Conservation (phyloP, 2,888 invertebrate species). For the Ectemnius cavifrons region DNA sequence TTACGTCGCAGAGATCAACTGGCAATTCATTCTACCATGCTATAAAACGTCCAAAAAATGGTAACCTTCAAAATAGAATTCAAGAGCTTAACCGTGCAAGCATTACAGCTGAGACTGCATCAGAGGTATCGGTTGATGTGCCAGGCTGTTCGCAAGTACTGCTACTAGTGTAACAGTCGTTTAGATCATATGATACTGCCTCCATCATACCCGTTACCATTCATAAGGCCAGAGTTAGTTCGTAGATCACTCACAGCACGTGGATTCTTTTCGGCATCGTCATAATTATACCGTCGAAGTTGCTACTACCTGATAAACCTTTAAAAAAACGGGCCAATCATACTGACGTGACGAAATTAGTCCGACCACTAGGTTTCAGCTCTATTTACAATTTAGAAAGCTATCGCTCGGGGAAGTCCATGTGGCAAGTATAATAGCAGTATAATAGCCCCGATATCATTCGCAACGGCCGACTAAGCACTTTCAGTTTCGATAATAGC, state of each 20-base stretch:
- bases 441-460: slow-evolving; percentile 11
- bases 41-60: no score
- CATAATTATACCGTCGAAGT: background rate
- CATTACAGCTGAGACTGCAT: background rate
- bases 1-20: slow-evolving; percentile 2
- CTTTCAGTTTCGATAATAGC: no score
- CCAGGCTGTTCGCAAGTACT: slow-evolving; percentile 10
- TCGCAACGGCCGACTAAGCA: slow-evolving; percentile 4
- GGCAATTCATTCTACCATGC: background rate
- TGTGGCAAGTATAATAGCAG: background rate
- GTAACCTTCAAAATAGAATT: no score
- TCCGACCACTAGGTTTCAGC: no score
- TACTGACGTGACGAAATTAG: no score
- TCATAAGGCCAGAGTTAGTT: background rate
- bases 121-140: slow-evolving; percentile 11
- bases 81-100: background rate
- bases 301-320: no score
- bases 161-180: slow-evolving; percentile 15
- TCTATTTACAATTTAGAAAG: no score
- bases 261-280: background rate
- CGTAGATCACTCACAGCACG: slow-evolving; percentile 27
- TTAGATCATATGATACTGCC: slow-evolving; percentile 20
- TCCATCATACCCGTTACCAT: slow-evolving; percentile 8
- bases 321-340: no score
- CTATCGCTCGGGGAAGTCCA: no score